phyloP scores from a whole-genome alignment of 2,113 vertebrate species.

The Isichthys henryi region DNA sequence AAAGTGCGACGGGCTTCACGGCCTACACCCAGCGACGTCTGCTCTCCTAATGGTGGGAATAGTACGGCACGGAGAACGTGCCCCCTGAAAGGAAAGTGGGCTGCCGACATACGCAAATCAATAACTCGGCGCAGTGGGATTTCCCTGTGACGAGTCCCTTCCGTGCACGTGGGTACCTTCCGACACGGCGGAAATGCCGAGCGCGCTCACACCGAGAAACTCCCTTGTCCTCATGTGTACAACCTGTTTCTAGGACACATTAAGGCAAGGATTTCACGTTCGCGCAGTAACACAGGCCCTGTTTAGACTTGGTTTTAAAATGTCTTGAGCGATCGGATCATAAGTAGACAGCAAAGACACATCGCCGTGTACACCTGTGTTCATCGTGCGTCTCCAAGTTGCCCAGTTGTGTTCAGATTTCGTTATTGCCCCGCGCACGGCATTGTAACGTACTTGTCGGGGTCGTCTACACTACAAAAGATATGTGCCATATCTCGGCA shows the following conservation, averaged over 20 bases:
- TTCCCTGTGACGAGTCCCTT: not conserved
- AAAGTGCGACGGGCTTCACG: not conserved
- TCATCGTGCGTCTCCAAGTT: not conserved
- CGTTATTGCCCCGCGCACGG: not conserved
- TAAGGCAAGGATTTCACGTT: not conserved
- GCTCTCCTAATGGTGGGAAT: not conserved
- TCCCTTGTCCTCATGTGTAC: not conserved
- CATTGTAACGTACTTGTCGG: not conserved
- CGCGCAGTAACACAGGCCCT: not conserved
- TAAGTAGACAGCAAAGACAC: not conserved
- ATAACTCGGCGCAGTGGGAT: not conserved
- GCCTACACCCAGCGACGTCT: not conserved
- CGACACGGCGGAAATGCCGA: not conserved
- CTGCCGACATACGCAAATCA: not conserved
- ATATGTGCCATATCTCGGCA: not conserved
- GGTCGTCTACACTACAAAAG: not conserved
- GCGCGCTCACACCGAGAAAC: not conserved
- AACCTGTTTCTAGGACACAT: not conserved
- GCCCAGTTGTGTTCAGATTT: not conserved
- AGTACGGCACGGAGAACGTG: not conserved
- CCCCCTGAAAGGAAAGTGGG: not conserved
- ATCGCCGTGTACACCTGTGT: not conserved
- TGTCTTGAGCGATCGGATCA: not conserved
- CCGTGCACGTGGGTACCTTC: not conserved
- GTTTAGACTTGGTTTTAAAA: not conserved